These are phyloP conservation scores for Dendrocopos noguchii DNA, from an alignment of 2,113 vertebrate species.

Conservation along the genomic window DNA sequence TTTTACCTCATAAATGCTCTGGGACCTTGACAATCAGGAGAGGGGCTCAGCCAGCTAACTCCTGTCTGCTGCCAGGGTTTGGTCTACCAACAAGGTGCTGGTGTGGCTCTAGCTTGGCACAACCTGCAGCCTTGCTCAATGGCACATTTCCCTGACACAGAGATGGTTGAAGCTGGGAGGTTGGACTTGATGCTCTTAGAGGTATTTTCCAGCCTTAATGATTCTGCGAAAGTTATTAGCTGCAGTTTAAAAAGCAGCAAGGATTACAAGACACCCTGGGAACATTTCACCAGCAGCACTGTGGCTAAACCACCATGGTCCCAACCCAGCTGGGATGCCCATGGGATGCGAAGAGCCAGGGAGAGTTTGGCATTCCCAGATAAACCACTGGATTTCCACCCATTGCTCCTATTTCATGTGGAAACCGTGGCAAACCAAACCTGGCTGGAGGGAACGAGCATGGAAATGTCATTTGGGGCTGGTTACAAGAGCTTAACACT, in stretches of 20 bases:
- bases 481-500: background rate
- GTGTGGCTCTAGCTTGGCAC: background rate
- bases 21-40: background rate
- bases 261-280: background rate
- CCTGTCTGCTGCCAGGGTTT: background rate
- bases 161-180: background rate
- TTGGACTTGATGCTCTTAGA: no score
- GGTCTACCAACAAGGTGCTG: background rate
- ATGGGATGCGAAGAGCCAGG: background rate
- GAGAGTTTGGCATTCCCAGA: background rate
- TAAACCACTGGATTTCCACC: background rate
- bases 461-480: background rate
- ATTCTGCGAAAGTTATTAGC: background rate
- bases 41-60: rapidly evolving
- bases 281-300: background rate
- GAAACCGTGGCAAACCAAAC: background rate
- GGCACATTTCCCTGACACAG: background rate
- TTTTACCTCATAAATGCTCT: background rate
- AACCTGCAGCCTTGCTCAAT: background rate
- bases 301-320: background rate
- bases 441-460: background rate
- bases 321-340: background rate
- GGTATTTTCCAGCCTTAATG: no score
- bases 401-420: background rate
- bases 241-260: background rate